Percentiles rank a stretch among this genome's conserved stretches.
Conservation (phyloP, 2,888 invertebrate species). For the Leptogaster cylindrica region DNA sequence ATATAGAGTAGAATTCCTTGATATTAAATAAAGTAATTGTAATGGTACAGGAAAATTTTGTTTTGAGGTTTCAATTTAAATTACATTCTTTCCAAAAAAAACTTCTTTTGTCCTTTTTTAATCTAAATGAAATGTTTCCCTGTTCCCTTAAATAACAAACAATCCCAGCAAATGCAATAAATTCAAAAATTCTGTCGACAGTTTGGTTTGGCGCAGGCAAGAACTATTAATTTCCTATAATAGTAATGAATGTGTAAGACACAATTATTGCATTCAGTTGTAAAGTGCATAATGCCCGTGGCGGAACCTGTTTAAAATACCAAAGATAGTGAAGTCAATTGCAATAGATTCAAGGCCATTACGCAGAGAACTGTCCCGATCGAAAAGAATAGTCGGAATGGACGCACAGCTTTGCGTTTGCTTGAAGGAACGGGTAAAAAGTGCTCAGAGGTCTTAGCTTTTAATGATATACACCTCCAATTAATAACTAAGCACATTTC, state of each 20-base stretch:
- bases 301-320: slow-evolving; percentile 39
- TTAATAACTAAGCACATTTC: background rate
- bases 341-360: slow-evolving; percentile 26
- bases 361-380: slow-evolving; percentile 30
- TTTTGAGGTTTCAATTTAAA: no score
- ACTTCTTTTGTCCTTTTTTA: no score
- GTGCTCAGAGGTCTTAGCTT: background rate
- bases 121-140: no score
- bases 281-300: slow-evolving; percentile 21
- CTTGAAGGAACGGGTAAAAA: background rate
- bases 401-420: slow-evolving; percentile 26
- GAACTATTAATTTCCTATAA: slow-evolving; percentile 24
- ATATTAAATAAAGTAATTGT: no score
- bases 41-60: no score
- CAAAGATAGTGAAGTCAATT: slow-evolving; percentile 31
- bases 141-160: no score
- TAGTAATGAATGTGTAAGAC: background rate
- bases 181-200: no score
- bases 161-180: no score
- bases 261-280: slow-evolving; percentile 16
- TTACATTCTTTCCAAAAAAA: no score
- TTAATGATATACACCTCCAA: background rate
- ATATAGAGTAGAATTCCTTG: no score
- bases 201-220: no score
- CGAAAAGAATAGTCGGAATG: background rate